Conservation (phyloP, 1,140 invertebrate species). For the Megalonaias nervosa region DNA sequence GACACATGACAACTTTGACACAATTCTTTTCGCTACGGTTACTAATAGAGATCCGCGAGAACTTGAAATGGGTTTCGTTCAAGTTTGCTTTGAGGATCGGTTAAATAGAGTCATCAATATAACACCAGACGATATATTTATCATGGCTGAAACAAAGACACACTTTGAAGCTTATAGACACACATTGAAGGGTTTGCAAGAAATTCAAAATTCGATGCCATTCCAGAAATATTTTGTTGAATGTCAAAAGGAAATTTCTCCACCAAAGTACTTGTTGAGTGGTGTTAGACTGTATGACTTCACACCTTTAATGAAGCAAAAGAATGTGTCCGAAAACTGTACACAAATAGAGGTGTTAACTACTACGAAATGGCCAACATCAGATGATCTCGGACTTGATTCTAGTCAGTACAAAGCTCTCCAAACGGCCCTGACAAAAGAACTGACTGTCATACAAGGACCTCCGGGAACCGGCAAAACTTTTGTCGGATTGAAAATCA, state of each 20-base stretch:
- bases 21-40: constrained; percentile 80
- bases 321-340: constrained; percentile 1
- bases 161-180: constrained; percentile 74
- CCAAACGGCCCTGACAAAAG: constrained; percentile 70
- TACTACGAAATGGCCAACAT: constrained; percentile 54
- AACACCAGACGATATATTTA: constrained; percentile 42
- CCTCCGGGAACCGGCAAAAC: constrained; percentile 70
- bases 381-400: constrained; percentile 65
- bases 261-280: constrained; percentile 54
- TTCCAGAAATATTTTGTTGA: constrained; percentile 65
- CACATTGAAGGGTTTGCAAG: constrained; percentile 69
- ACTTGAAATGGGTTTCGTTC: constrained; percentile 54
- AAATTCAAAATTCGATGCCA: constrained; percentile 65
- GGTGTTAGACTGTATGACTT: constrained; percentile 36
- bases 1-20: constrained; percentile 79
- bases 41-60: constrained; percentile 73
- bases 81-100: constrained; percentile 68
- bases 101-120: constrained; percentile 23
- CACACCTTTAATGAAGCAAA: constrained; percentile 43
- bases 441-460: constrained; percentile 81
- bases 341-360: constrained; percentile 38
- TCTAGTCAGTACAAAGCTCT: constrained; percentile 72
- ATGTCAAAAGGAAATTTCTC: constrained; percentile 49
- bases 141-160: constrained; percentile 73
- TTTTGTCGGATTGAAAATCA: constrained; percentile 69